A percentile compares a stretch with the other conserved stretches of the same genome.
phyloP scores from a whole-genome alignment of 2,797 vertebrate species.

The Bradypodion ventrale region DNA sequence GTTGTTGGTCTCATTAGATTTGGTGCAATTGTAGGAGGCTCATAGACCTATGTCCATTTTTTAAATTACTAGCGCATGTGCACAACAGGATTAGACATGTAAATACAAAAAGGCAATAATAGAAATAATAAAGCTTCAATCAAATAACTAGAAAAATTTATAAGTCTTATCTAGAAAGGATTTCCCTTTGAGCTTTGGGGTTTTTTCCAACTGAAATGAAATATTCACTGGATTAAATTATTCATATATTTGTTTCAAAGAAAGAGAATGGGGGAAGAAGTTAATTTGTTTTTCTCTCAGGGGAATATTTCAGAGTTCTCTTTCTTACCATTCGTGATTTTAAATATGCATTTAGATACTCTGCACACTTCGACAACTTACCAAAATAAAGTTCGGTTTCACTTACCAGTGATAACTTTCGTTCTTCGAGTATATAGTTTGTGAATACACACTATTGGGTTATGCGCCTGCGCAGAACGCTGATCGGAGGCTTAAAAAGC shows the following conservation, averaged over 20 bases:
- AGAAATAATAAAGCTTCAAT: not conserved
- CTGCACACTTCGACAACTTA: not conserved
- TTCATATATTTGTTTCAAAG: conserved; percentile 1
- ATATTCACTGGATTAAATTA: conserved; percentile 17
- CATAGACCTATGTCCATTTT: not conserved
- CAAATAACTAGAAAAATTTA: not conserved
- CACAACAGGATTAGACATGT: not conserved
- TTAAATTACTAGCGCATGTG: not conserved
- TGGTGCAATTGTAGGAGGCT: not conserved
- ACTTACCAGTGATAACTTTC: too few species aligned
- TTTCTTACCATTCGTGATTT: not conserved
- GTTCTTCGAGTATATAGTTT: too few species aligned
- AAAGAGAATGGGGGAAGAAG: not conserved
- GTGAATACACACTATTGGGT: too few species aligned
- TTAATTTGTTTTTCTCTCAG: not conserved
- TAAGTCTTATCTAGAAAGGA: too few species aligned
- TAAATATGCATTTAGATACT: not conserved
- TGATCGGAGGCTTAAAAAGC: too few species aligned
- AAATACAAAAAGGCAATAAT: not conserved
- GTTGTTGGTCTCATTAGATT: not conserved
- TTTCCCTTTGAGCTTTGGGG: too few species aligned
- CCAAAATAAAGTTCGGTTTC: too few species aligned
- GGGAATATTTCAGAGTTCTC: not conserved
- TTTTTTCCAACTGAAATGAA: not conserved
- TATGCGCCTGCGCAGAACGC: too few species aligned